Evolutionary conservation across 64 coral and sea anemone genomes (phyloP), one percentile per base, ranked within the genome.

Genomic region (Pocillopora damicornis): DNA sequence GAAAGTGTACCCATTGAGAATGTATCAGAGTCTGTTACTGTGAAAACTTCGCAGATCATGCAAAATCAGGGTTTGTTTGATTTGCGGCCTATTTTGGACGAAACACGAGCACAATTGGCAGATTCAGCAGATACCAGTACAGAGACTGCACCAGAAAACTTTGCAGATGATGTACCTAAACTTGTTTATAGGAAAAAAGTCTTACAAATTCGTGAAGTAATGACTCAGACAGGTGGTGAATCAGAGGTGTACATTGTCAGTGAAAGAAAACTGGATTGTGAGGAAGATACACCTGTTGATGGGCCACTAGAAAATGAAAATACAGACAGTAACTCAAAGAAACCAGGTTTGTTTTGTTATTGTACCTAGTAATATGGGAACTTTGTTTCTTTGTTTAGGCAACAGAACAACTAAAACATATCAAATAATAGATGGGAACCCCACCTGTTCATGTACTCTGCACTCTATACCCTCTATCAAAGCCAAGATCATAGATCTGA

Each of bases 1-100:
- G 81, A 85, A 17, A 85, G 72, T 85, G 81, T 85, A 13, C 81
- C 81, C 34, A 85, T 85, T 9, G 81, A 85, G 37, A 85, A 85
- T 85, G 81, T 85, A 13, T 85, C 81, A 14, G 63, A 85, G 81
- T 85, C 81, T 5, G 22, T 85, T 20, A 85, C 81, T 26, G 81
- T 85, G 22, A 63, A 85, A 65, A 85, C 81, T 15, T 85, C 81
- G 71, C 81, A 85, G 36, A 23, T 71, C 25, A 37, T 73, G 15
- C 81, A 73, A 38, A 85, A 85, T 85, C 81, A 71, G 68, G 65
- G 81, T 9, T 58, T 85, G 56, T 13, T 65, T 5, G 65, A 73
- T 15, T 25, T 73, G 26, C 63, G 10, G 20, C 57, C 81, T 11
- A 58, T 85, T 58, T 17, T 30, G 15, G 64, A 73, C 22, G 81